Conservation (phyloP, 2,113 vertebrate species). For the Tympanuchus pallidicinctus region DNA sequence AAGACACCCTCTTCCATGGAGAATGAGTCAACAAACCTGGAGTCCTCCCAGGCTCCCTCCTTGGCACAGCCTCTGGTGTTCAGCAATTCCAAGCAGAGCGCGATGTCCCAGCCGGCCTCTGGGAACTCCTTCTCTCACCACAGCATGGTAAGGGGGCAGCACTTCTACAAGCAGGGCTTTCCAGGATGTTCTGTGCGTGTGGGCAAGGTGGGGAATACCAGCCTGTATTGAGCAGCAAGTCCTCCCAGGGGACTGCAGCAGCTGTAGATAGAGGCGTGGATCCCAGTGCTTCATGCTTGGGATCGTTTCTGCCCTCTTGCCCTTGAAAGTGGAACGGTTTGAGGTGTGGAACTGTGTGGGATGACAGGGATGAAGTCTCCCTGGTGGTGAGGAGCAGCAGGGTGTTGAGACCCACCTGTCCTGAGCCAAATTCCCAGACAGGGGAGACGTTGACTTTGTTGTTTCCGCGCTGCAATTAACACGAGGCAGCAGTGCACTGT, state of each 20-base stretch:
- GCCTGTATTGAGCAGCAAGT: not conserved
- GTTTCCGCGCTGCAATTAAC: not conserved
- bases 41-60: conserved; percentile 86
- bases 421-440: not conserved
- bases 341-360: not conserved
- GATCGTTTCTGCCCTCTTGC: not conserved
- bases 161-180: not conserved
- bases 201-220: not conserved
- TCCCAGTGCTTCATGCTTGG: not conserved
- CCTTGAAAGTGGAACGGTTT: not conserved
- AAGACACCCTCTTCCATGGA: conserved; percentile 93
- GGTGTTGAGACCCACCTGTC: fast-evolving
- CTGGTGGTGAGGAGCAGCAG: not conserved
- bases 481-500: too few species aligned
- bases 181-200: fast-evolving
- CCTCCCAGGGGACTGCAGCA: too few species aligned
- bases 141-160: conserved; percentile 86
- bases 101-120: conserved; percentile 85
- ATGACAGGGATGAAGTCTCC: not conserved
- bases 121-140: conserved; percentile 89
- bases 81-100: conserved; percentile 96
- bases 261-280: not conserved
- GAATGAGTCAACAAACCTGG: conserved; percentile 86
- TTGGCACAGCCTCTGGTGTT: conserved; percentile 94
- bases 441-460: fast-evolving